Evolutionary conservation across 2,113 vertebrate species (phyloP).

Genomic region (Speoplatyrhinus poulsoni): DNA sequence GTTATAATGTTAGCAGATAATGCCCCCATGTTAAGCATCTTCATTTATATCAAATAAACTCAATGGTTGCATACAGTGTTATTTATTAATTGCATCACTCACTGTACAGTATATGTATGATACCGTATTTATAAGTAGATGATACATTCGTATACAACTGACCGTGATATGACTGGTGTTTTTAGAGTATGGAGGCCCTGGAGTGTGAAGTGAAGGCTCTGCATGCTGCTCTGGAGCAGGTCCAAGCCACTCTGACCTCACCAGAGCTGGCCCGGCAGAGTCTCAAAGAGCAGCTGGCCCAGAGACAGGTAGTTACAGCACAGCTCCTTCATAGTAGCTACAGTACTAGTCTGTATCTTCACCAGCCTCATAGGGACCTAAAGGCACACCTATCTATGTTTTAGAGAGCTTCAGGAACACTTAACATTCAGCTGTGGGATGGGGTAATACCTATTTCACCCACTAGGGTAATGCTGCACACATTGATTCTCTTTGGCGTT

Average conservation of each 20-base stretch:
- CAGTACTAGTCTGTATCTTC: no score
- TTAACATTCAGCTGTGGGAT: no score
- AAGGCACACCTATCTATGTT: no score
- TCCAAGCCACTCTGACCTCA: conserved; percentile 85
- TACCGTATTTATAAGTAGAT: not conserved
- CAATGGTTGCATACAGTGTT: no score
- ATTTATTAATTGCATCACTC: no score
- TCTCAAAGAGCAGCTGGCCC: conserved; percentile 92
- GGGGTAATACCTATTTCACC: no score
- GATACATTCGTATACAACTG: not conserved
- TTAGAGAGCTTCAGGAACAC: no score
- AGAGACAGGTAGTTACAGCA: conserved; percentile 84
- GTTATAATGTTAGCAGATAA: not conserved
- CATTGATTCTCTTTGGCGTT: no score
- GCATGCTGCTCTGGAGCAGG: conserved; percentile 87
- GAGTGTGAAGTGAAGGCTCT: conserved; percentile 87
- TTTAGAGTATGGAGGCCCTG: conserved; percentile 92
- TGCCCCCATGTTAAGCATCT: not conserved
- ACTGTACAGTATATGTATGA: not conserved
- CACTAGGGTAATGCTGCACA: no score
- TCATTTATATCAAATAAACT: no score
- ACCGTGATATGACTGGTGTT: not conserved
- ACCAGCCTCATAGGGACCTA: no score
- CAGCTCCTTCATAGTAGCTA: not conserved
- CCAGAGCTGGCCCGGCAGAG: conserved; percentile 89